Base-by-base conservation (phyloP, 1,140 invertebrate species). In the Hyles euphorbiae region DNA sequence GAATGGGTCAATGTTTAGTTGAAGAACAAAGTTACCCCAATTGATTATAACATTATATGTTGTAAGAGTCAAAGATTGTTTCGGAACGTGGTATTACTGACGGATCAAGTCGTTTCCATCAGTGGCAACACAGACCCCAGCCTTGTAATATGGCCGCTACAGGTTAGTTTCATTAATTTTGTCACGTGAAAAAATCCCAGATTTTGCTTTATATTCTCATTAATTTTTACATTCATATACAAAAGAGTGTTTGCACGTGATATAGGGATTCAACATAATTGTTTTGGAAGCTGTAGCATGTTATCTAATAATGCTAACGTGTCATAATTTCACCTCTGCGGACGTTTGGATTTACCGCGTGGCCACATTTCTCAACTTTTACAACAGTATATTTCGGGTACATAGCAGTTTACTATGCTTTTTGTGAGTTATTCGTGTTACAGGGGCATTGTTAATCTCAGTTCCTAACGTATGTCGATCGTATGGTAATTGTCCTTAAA, bases 81-180 rank as follows among this genome's bases (percentile, higher is more conserved):
- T 22, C 22, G 22, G 22, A 47, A 47, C 10, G 12, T 22, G 5
- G 46, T 11, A 47, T 5, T n/a, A 7, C 32, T n/a, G 34, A n/a
- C 22, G 6, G 9, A 48, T 48, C n/a, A 48, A 48, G 9, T 48
- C 9, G 7, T 33, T 52, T 52, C 56, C 56, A 40, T 70, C 69
- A 78, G 74, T 88, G 85, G 88, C 82, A 89, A 82, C 83, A 85
- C 74, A 67, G 63, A 72, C 73, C 76, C 72, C 78, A 88, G 81
- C 88, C 84, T 82, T 85, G 75, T 87, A 88, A 88, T 88, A 89
- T 89, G 88, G 88, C 86, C 81, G 85, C 88, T 87, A 76, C 88
- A 89, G 88, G 88, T 89, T 88, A 89, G 88, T 89, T 78, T 72
- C 69, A 72, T 67, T 80, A 83, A 83, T 89, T 89, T 89, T 88